Conservation (phyloP, 2,888 invertebrate genomes). For the Lydus trimaculatus region DNA sequence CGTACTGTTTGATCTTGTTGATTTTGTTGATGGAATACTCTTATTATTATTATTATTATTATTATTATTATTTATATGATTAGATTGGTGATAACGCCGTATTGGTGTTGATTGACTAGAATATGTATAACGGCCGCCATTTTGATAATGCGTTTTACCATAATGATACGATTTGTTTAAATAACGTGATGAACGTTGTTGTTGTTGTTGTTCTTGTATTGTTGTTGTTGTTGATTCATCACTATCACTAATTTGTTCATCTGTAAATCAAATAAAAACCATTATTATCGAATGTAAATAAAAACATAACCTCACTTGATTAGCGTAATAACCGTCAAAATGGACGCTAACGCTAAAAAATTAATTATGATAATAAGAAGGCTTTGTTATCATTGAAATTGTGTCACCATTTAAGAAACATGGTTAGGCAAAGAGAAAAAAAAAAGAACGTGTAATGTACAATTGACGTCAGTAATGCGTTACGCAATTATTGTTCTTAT, state of each 20-base stretch:
- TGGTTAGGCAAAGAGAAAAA: too few relatives aligned
- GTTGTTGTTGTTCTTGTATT: conserved; percentile 43
- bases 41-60: conserved; percentile 11
- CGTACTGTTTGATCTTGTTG: conserved; percentile 56
- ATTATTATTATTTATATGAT: conserved; percentile 21
- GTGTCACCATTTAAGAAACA: too few relatives aligned
- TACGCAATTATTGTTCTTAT: too few relatives aligned
- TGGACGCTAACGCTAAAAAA: too few relatives aligned
- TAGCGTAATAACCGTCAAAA: too few relatives aligned
- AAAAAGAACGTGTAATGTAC: too few relatives aligned
- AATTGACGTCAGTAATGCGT: too few relatives aligned
- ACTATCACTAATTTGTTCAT: conserved; percentile 55
- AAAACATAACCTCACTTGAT: neutral
- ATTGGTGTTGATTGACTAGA: conserved; percentile 59
- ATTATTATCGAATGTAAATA: too few relatives aligned
- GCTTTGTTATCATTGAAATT: too few relatives aligned
- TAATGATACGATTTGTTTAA: conserved; percentile 40
- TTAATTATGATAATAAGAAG: too few relatives aligned
- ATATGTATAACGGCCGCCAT: conserved; percentile 44
- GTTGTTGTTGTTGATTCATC: conserved; percentile 54
- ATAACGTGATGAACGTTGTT: conserved; percentile 23
- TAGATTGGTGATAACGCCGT: conserved; percentile 43
- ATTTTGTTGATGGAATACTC: too few relatives aligned
- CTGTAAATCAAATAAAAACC: conserved; percentile 39
- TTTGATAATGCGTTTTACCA: conserved; percentile 29